Percentiles rank a stretch among this genome's conserved stretches.
Evolutionary conservation across 2,888 invertebrate genomes (phyloP).

Genomic region (Dryococelus australis): DNA sequence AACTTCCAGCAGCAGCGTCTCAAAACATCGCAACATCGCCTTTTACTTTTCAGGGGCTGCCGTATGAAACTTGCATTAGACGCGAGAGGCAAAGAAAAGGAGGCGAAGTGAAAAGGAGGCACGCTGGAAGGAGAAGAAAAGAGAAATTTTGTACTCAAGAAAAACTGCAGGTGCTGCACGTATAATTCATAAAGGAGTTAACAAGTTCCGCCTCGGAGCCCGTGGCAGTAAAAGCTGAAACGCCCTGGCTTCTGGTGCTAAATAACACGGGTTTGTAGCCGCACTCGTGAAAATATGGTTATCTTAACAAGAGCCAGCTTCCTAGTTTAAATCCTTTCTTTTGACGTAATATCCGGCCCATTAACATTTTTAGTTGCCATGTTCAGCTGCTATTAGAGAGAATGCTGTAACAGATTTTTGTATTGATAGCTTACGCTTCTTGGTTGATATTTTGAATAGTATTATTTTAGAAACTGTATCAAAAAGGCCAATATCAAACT

Average conservation of each 20-base stretch:
- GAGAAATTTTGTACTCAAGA: slow-evolving; percentile 6
- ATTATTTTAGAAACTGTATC: too few species aligned
- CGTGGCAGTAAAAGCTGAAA: background rate
- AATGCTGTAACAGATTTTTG: too few species aligned
- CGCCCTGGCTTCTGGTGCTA: background rate
- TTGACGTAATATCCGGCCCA: too few species aligned
- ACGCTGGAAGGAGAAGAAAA: background rate
- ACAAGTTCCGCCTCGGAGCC: background rate
- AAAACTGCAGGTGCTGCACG: background rate
- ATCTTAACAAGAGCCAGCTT: too few species aligned
- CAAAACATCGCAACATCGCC: background rate
- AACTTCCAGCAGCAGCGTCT: background rate
- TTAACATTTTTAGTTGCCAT: too few species aligned
- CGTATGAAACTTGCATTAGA: background rate
- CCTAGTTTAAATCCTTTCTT: too few species aligned
- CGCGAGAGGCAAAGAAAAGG: background rate
- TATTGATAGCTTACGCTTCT: too few species aligned
- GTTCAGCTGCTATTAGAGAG: too few species aligned
- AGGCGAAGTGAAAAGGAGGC: background rate
- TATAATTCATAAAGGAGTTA: slow-evolving; percentile 10
- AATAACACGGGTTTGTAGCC: background rate
- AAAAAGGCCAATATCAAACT: too few species aligned
- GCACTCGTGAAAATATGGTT: background rate
- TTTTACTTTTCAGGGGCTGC: background rate
- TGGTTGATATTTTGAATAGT: too few species aligned